These are phyloP conservation scores for Champsocephalus gunnari DNA, from an alignment of 2,797 vertebrate genomes.

Conservation along the genomic window DNA sequence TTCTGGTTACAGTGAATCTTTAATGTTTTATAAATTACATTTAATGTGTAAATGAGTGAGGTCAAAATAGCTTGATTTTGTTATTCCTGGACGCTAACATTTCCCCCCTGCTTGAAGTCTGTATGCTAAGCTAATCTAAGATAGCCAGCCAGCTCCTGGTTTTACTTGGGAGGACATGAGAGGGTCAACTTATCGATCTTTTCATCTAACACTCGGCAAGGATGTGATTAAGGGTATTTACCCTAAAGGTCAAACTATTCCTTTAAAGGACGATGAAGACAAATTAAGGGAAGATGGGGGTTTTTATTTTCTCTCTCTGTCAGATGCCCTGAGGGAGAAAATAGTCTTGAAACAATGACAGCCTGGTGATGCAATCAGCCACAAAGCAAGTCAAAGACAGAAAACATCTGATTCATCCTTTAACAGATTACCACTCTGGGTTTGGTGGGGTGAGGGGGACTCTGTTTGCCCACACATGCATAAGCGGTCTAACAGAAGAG, in stretches of 20 bases:
- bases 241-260: constrained; percentile 19
- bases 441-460: not conserved
- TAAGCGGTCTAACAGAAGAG: not conserved
- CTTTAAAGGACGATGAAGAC: constrained; percentile 51
- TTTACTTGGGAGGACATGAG: not conserved
- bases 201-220: constrained; percentile 7
- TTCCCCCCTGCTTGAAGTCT: not conserved
- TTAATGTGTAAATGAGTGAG: too few relatives aligned
- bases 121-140: not conserved
- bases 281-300: constrained; percentile 50
- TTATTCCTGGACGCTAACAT: not conserved
- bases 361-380: constrained; percentile 71
- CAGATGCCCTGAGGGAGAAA: constrained; percentile 64
- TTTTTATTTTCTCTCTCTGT: constrained; percentile 39
- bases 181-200: not conserved
- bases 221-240: not conserved
- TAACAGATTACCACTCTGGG: constrained; percentile 44
- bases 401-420: constrained; percentile 49
- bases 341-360: constrained; percentile 73
- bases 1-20: not conserved
- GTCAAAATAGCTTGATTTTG: not conserved
- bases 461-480: constrained; percentile 5
- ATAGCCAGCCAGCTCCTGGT: too few relatives aligned
- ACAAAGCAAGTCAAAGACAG: constrained; percentile 55
- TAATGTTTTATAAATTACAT: not conserved